Evolutionary conservation across 2,797 vertebrate species (phyloP), one percentile per base, ranked within the genome.

Genomic region (Erethizon dorsatum): DNA sequence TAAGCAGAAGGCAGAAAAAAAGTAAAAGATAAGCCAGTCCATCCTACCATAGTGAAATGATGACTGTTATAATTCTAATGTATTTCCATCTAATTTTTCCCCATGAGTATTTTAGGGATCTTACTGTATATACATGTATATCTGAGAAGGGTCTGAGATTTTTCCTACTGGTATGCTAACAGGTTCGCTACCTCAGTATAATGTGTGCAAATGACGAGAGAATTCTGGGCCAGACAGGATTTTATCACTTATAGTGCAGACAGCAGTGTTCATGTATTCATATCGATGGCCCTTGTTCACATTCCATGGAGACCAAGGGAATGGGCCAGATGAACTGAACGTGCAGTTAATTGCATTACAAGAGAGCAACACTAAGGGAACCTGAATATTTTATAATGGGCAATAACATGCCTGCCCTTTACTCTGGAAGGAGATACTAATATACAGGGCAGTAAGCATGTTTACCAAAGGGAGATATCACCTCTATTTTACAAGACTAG

Each of bases 361-460:
- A 17, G n/a, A 94, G 22, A 87, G 17, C 67, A 82, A 37, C 63
- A 24, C 47, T 50, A 37, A 77, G 59, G 69, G 31, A 87, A 57
- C 47, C 52, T 22, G 83, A 71, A 26, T 87, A 11, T 94, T 91
- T 92, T 94, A 57, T 63, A 71, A 90, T 67, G 14, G 67, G 37
- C 12, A 75, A 1, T 37, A 75, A 41, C n/a, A 47, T n/a, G 11
- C 33, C 37, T 90, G 56, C 45, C 69, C 13, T 75, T 93, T 92
- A 45, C 28, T 86, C 63, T 67, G 22, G 41, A 90, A 47, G 12
- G 33, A 71, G 50, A 82, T 17, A 20, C 17, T 61, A 37, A 86
- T 75, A 12, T 61, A 41, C 1, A 17, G 28, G 28, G 31, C 5
- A 79, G 31, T 75, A 78, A 95, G 63, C 2, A 15, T 65, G 28